Base-by-base conservation (phyloP, 2,888 invertebrate genomes). In the Isotomurus palustris region DNA sequence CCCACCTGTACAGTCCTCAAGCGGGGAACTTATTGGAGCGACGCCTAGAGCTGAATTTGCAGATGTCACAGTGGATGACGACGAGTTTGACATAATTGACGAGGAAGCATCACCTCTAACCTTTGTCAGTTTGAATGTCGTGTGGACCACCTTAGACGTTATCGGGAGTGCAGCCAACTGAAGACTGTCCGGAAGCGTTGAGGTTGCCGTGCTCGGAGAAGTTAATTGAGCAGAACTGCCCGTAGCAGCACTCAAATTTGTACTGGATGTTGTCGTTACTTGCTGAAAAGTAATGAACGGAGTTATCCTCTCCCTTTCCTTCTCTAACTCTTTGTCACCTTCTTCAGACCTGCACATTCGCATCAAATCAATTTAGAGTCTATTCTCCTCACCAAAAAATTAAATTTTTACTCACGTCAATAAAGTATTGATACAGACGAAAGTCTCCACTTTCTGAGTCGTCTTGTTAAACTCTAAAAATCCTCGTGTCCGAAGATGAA, bases 381-480 rank as follows among this genome's bases (percentile, higher is more conserved):
- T n/a, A n/a, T n/a, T n/a, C n/a, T n/a, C n/a, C n/a, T n/a, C n/a
- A n/a, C n/a, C n/a, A n/a, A n/a, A n/a, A n/a, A n/a, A n/a, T n/a
- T n/a, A n/a, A n/a, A n/a, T n/a, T n/a, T n/a, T n/a, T 6, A 76
- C 78, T 76, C 73, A 79, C 79, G 77, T 72, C 21, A 86, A 79
- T 53, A 88, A 78, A 58, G 86, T 86, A 74, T 92, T 92, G 55
- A 91, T 82, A 76, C 91, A 92, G 36, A 91, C 84, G 76, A 92
- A 91, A 62, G 90, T 89, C 73, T 86, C 86, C 25, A 90, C 87
- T 60, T 74, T 72, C 68, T 88, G 87, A 5, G 85, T 84, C 47
- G 78, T 78, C 72, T 82, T 84, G 72, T 90, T 88, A 66, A 87
- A 85, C 77, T 91, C 91, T 52, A 92, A 80, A 72, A 84, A 91